These are phyloP conservation scores for Gastrophryne carolinensis DNA, from an alignment of 2,797 vertebrate species.

Conservation along the genomic window DNA sequence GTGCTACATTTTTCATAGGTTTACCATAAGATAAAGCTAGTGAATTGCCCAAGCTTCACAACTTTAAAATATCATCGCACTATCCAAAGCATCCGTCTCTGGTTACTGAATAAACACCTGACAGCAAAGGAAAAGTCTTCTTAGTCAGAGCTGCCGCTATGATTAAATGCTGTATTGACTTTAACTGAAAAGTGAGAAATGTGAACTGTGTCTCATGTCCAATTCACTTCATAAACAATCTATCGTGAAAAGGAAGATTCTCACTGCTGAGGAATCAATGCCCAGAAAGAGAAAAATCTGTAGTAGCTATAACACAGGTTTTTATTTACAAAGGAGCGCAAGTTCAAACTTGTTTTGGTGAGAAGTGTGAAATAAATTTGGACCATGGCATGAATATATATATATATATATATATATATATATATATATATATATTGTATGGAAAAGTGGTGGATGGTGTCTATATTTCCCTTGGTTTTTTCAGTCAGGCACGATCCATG, in stretches of 20 bases:
- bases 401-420: not conserved
- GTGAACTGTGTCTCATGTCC: conserved; percentile 23
- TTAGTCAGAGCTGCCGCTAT: conserved; percentile 5
- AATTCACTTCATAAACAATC: conserved; percentile 40
- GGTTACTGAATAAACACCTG: not conserved
- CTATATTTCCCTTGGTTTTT: no score
- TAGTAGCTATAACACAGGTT: not conserved
- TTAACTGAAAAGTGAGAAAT: conserved; percentile 27
- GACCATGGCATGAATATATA: not conserved
- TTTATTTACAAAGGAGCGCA: no score
- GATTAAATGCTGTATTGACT: conserved; percentile 48
- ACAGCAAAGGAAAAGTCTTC: conserved; percentile 11
- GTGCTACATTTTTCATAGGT: no score
- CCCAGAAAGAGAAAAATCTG: not conserved
- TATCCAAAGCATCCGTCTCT: conserved; percentile 6
- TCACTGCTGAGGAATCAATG: conserved; percentile 40
- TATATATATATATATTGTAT: not conserved
- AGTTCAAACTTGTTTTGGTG: no score
- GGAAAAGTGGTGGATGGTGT: no score
- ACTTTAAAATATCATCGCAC: not conserved
- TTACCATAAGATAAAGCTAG: no score
- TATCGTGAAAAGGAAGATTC: conserved; percentile 13
- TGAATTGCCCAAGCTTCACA: no score
- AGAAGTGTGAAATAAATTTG: no score
- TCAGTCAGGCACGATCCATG: no score